Conservation (phyloP, 2,113 vertebrate species). For the Misgurnus mizolepis region DNA sequence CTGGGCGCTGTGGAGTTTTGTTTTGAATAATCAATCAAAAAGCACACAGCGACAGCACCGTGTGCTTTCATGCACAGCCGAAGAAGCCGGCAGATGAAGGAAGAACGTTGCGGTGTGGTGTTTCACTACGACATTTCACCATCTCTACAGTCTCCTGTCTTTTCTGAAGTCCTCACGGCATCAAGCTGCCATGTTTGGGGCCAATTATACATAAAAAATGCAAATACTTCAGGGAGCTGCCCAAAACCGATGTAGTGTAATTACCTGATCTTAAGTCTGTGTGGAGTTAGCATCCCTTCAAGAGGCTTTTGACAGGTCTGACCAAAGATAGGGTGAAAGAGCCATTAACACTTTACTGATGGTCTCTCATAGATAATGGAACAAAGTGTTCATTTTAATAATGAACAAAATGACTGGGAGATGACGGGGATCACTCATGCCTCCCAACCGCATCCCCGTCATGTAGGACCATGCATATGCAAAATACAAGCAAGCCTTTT, state of each 20-base stretch:
- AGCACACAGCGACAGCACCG: constrained; percentile 52
- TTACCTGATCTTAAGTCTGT: constrained; percentile 69
- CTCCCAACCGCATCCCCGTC: constrained; percentile 36
- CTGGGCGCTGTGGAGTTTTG: constrained; percentile 64
- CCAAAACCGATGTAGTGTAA: constrained; percentile 60
- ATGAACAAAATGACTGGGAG: constrained; percentile 79
- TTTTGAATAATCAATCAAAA: constrained; percentile 77
- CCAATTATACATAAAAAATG: constrained; percentile 70
- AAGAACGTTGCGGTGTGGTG: constrained; percentile 4
- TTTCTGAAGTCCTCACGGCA: constrained; percentile 58
- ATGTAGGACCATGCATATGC: constrained; percentile 70
- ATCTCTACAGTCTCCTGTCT: constrained; percentile 47
- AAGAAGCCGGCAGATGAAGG: constrained; percentile 30
- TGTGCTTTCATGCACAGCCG: constrained; percentile 12
- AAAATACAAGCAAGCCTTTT: constrained; percentile 65
- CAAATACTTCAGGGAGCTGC: constrained; percentile 61
- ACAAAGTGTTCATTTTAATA: constrained; percentile 78
- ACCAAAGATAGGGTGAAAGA: constrained; percentile 60
- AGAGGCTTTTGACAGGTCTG: constrained; percentile 62
- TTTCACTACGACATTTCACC: constrained; percentile 25
- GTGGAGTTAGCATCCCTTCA: constrained; percentile 60
- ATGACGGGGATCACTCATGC: constrained; percentile 66
- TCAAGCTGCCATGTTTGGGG: constrained; percentile 61
- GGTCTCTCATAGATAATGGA: constrained; percentile 79
- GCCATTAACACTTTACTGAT: constrained; percentile 71